phyloP scores from a whole-genome alignment of 1,140 invertebrate genomes.

The Cephus cinctus region DNA sequence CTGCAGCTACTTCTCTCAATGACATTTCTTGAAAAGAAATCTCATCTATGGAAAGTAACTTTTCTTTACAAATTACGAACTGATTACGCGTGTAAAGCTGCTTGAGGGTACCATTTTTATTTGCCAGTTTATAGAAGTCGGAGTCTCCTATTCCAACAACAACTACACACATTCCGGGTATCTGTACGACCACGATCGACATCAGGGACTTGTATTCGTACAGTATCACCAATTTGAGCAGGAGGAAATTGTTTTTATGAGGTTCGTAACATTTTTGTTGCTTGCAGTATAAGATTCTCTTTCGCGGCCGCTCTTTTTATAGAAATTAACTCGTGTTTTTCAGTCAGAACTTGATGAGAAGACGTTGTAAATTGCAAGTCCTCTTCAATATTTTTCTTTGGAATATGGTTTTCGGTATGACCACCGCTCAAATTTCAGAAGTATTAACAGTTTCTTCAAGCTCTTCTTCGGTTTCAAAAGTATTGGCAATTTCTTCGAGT shows the following conservation, averaged over 20 bases:
- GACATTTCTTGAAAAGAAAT: neutral
- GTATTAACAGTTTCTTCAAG: slow-evolving; percentile 10
- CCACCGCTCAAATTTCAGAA: neutral
- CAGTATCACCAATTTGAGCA: slow-evolving; percentile 16
- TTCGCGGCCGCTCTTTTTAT: slow-evolving; percentile 12
- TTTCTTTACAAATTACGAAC: slow-evolving; percentile 17
- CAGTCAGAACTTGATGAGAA: slow-evolving; percentile 8
- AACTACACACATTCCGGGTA: slow-evolving; percentile 8
- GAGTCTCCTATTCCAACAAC: slow-evolving; percentile 17
- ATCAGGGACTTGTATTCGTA: slow-evolving; percentile 14
- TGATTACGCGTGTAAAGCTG: slow-evolving; percentile 16
- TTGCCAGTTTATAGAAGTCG: slow-evolving; percentile 19
- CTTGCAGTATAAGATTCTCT: slow-evolving; percentile 14
- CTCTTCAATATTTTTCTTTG: slow-evolving; percentile 1
- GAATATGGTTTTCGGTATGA: slow-evolving; percentile 2
- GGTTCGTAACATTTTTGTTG: slow-evolving; percentile 16
- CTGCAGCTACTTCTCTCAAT: neutral
- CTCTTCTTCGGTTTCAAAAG: slow-evolving; percentile 11
- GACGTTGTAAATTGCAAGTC: slow-evolving; percentile 5
- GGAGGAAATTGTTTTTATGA: slow-evolving; percentile 17
- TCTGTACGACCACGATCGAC: slow-evolving; percentile 14
- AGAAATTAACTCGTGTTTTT: slow-evolving; percentile 15
- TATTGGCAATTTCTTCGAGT: slow-evolving; percentile 12
- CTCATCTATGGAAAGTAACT: slow-evolving; percentile 8
- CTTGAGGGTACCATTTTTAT: slow-evolving; percentile 18